These are phyloP conservation scores for Nanorana parkeri DNA, from an alignment of 2,113 vertebrate species.

Conservation along the genomic window DNA sequence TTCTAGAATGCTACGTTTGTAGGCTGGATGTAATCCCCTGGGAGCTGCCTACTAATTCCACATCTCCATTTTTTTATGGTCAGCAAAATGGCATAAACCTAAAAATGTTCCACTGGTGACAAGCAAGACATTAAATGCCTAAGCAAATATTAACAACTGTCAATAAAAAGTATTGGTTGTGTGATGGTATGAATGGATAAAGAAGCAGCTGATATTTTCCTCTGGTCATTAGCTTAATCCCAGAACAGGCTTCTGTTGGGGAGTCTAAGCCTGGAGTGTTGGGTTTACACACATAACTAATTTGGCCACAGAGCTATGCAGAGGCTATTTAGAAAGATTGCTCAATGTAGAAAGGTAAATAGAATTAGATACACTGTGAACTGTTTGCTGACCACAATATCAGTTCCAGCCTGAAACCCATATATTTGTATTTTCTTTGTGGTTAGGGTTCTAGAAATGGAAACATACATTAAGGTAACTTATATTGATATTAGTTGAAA, in stretches of 20 bases:
- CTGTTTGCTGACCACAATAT: conserved; percentile 25
- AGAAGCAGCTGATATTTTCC: background rate
- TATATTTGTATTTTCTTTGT: conserved; percentile 35
- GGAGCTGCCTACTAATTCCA: background rate
- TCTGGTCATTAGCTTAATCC: background rate
- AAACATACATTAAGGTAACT: background rate
- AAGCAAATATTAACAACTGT: conserved; percentile 12
- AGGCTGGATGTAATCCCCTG: too few species aligned
- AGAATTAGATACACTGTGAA: conserved; percentile 4
- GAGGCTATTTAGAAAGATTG: background rate
- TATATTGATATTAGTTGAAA: too few species aligned
- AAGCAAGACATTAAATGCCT: background rate
- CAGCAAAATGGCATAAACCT: background rate
- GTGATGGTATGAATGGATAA: conserved; percentile 38
- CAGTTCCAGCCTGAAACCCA: background rate
- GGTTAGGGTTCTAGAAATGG: conserved; percentile 28
- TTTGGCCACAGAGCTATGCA: background rate
- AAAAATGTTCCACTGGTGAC: background rate
- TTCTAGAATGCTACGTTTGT: too few species aligned
- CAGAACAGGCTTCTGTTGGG: background rate
- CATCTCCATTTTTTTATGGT: background rate
- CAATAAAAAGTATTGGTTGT: background rate
- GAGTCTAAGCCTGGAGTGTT: background rate
- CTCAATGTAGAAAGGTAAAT: conserved; percentile 14
- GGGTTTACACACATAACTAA: conserved; percentile 21